These are phyloP conservation scores for Conopomorpha cramerella DNA, from an alignment of 1,140 invertebrate species.

Conservation along the genomic window DNA sequence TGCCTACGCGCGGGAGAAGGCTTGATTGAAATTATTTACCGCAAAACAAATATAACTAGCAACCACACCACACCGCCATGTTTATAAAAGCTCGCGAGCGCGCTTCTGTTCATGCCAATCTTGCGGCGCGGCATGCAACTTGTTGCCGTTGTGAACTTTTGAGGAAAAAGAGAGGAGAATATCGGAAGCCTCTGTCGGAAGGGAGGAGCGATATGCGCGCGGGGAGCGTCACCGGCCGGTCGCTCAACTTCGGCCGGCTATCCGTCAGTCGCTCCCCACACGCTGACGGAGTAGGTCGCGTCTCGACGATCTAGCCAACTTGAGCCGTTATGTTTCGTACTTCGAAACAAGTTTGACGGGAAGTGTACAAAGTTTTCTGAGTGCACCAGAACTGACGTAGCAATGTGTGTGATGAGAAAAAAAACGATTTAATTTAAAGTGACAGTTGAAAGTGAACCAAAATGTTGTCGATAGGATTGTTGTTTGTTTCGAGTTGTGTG, in stretches of 20 bases:
- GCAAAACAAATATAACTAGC: conserved; percentile 54
- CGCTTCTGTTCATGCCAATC: conserved; percentile 59
- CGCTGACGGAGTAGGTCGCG: conserved; percentile 16
- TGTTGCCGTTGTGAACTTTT: conserved; percentile 56
- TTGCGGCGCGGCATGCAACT: conserved; percentile 48
- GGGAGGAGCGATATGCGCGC: conserved; percentile 48
- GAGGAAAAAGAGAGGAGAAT: conserved; percentile 21
- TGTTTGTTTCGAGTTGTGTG: conserved; percentile 36
- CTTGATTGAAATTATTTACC: conserved; percentile 43
- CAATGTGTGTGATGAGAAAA: conserved; percentile 41
- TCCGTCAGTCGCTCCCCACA: conserved; percentile 34
- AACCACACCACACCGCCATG: too few species aligned
- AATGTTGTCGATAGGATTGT: conserved; percentile 50
- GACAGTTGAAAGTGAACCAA: conserved; percentile 40
- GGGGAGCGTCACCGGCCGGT: conserved; percentile 34
- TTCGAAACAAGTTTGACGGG: conserved; percentile 59
- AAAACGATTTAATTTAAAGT: conserved; percentile 47
- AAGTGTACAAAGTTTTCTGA: conserved; percentile 52
- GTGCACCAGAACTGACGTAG: conserved; percentile 31
- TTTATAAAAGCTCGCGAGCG: conserved; percentile 56
- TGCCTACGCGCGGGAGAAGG: too few species aligned
- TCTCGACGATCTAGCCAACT: conserved; percentile 13
- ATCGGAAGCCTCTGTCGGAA: conserved; percentile 33
- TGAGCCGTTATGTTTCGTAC: conserved; percentile 45
- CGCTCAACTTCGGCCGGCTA: conserved; percentile 36